Evolutionary conservation across 2,113 vertebrate species (phyloP), one percentile per base, ranked within the genome.

Genomic region (Agapornis roseicollis): DNA sequence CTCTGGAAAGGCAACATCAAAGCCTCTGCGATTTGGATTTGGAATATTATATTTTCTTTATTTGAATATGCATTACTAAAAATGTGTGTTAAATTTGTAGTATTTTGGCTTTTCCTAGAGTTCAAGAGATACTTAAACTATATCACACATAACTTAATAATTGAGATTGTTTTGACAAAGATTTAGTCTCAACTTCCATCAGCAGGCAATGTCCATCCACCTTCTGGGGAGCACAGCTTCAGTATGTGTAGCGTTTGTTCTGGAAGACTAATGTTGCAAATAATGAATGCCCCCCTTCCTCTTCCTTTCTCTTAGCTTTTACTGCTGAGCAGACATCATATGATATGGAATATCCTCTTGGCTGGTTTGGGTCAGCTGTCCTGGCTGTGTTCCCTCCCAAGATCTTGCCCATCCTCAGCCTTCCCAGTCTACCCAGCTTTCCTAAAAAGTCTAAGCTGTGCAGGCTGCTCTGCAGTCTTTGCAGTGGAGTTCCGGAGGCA

Each of bases 1-100:
- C 39, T 24, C 52, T 76, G 17, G 47, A 87, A 89, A 65, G 10
- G n/a, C 13, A 82, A 17, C 37, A 58, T 87, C 80, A 89, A 87
- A 91, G n/a, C 7, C 9, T 68, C 23, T 58, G 19, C 0, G 0
- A 47, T 80, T 65, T 65, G 37, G 0, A 56, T 80, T 65, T 65
- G 41, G 24, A 80, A 13, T 6, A 0, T 25, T 16, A 47, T 49
- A 5, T 14, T 42, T 49, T 6, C 60, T 44, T 10, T 12, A 10
- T 16, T 19, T 58, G 22, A 74, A 22, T 68, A 47, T 49, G 2
- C 53, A 17, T 88, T 71, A 33, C 35, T 81, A 44, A 65, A 93
- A 88, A 7, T 18, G 1, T 53, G 5, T 53, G 6, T 76, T 76
- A 73, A 52, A 52, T 50, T 61, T 16, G 15, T 76, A 88, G 20